Base-by-base conservation (phyloP, 2,113 vertebrate species). In the Fregata magnificens region DNA sequence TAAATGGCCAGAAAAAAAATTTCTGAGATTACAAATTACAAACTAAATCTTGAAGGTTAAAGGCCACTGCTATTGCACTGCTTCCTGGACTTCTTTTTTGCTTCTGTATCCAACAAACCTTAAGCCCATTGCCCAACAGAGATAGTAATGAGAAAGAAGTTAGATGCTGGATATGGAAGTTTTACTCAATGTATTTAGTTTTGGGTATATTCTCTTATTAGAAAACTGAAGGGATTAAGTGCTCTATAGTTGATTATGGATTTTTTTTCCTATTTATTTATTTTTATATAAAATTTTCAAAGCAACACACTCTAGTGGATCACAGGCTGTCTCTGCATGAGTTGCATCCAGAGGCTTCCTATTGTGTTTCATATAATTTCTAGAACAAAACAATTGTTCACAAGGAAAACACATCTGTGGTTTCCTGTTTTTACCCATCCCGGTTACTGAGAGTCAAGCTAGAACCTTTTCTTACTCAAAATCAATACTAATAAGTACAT, bases 111-210 rank as follows among this genome's bases (percentile, higher is more conserved):
- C 2, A 61, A 21, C 9, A 62, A 72, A 61, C 21, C 7, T 71
- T 22, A 62, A 16, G 20, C 34, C 20, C 1, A 0, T 50, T 82
- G 38, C 11, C 38, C n/a, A 55, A 49, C 7, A 15, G 12, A 7
- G 31, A 24, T 1, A 21, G 5, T 53, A 49, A 52, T 14, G 21
- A 24, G 6, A 38, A 50, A 78, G 28, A 10, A 44, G 21, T 52
- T 31, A 47, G n/a, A 29, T 16, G 3, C 42, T 55, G 7, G 2
- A 8, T 85, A 10, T 81, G 53, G 21, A 81, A 81, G 36, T 4
- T 71, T 90, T 71, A 16, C 40, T 67, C 32, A 31, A 7, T 63
- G 12, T 79, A 50, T 82, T 67, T 3, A 2, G 6, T 11, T 76
- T 65, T 3, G 25, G 9, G 16, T 85, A 24, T 71, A 78, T 69